These are phyloP conservation scores for Cyanocitta stelleri DNA, from an alignment of 2,113 vertebrate genomes.

Conservation along the genomic window DNA sequence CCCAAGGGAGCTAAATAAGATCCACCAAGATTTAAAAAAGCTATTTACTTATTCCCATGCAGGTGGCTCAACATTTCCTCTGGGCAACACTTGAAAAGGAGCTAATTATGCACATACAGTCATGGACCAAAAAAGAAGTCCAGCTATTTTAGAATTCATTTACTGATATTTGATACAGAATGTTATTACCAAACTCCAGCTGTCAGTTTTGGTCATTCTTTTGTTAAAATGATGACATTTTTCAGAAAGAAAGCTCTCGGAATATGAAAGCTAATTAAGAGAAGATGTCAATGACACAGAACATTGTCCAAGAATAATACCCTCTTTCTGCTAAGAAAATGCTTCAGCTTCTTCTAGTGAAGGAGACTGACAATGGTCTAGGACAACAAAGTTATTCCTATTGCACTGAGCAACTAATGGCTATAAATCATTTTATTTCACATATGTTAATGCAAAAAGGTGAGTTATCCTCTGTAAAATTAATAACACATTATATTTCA, in stretches of 20 bases:
- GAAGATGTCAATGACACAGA: not conserved
- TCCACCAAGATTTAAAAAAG: not conserved
- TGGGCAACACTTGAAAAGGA: not conserved
- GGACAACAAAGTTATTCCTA: not conserved
- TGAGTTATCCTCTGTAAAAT: not conserved
- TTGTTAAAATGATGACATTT: constrained; percentile 10
- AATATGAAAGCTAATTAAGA: constrained; percentile 17
- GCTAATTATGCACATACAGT: constrained; percentile 21
- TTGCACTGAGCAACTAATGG: not conserved
- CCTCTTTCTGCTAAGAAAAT: not conserved
- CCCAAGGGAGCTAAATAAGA: not conserved
- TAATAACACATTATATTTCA: not conserved
- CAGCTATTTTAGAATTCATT: constrained; percentile 39
- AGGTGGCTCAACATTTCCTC: constrained; percentile 28
- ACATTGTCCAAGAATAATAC: not conserved
- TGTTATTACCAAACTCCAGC: not conserved
- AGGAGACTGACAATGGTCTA: not conserved
- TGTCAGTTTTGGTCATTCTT: constrained; percentile 35
- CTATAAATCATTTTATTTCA: not conserved
- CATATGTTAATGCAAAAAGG: not conserved
- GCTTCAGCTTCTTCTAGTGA: not conserved
- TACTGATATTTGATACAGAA: constrained; percentile 19
- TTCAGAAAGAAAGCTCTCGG: not conserved
- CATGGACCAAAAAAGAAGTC: constrained; percentile 2
- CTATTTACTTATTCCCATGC: not conserved